A percentile compares a stretch with the other conserved stretches of the same genome.
Conservation (phyloP, 2,797 vertebrate species). For the Pseudochirops cupreus region DNA sequence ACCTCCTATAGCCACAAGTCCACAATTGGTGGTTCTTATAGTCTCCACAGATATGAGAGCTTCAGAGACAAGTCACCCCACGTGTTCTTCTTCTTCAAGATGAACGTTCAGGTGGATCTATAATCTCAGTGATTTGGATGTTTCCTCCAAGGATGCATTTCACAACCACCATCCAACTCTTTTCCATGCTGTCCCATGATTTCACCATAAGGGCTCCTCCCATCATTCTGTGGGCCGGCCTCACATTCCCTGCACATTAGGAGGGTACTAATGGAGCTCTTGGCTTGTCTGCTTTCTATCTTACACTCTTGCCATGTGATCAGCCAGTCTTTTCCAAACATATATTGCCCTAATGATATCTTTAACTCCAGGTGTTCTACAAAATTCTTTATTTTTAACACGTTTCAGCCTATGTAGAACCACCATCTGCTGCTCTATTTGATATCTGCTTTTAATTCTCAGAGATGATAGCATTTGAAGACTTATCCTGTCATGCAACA, state of each 20-base stretch:
- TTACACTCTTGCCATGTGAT: neutral
- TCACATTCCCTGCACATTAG: neutral
- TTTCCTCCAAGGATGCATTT: neutral
- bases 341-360: neutral
- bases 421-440: neutral
- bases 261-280: neutral
- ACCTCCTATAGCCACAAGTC: neutral
- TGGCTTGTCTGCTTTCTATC: neutral
- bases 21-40: neutral
- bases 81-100: neutral
- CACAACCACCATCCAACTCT: neutral
- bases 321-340: neutral
- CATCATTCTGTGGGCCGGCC: neutral
- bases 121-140: neutral
- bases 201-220: neutral
- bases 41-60: neutral
- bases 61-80: neutral
- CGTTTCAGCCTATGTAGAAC: neutral
- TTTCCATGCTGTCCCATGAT: neutral
- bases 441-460: neutral
- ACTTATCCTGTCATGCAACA: neutral
- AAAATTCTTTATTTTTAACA: neutral
- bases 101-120: neutral
- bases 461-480: neutral
- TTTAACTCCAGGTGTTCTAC: neutral